These are phyloP conservation scores for Drosophila fuyamai DNA, from an alignment of 1,140 invertebrate species.

Conservation along the genomic window DNA sequence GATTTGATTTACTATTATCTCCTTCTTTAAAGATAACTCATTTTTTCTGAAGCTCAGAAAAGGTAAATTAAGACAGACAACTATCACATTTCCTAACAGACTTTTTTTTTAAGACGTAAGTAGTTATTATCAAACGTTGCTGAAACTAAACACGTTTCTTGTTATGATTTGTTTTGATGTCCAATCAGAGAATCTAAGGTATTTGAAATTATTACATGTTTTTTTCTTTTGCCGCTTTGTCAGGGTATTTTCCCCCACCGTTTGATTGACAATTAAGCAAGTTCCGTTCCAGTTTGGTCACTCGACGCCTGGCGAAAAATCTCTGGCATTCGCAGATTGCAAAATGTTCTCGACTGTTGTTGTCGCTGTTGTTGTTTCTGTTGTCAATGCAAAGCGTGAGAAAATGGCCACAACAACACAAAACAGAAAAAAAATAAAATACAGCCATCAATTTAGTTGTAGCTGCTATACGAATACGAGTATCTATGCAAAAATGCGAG, in stretches of 20 bases:
- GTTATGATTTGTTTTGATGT: neutral
- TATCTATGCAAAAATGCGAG: slow-evolving; percentile 50
- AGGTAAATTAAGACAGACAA: too few relatives aligned
- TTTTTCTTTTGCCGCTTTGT: neutral
- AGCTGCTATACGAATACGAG: slow-evolving; percentile 6
- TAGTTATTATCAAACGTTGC: too few relatives aligned
- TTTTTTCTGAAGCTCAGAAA: too few relatives aligned
- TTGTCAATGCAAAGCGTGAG: slow-evolving; percentile 65
- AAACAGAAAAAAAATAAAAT: slow-evolving; percentile 11
- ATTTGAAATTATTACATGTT: neutral
- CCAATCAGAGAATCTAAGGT: neutral
- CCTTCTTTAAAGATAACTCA: too few relatives aligned
- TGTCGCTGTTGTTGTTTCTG: slow-evolving; percentile 24
- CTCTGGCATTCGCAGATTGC: slow-evolving; percentile 45
- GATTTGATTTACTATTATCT: too few relatives aligned
- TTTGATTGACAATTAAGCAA: slow-evolving; percentile 68
- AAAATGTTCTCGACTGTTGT: slow-evolving; percentile 35
- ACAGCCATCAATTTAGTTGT: slow-evolving; percentile 47
- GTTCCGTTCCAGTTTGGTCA: slow-evolving; percentile 71
- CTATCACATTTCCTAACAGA: too few relatives aligned
- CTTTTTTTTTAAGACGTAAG: too few relatives aligned
- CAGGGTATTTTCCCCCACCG: neutral
- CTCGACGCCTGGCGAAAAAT: slow-evolving; percentile 45
- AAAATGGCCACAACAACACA: slow-evolving; percentile 42
- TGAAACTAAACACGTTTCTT: too few relatives aligned